These are phyloP conservation scores for Zapornia atra DNA, from an alignment of 2,113 vertebrate genomes.

Conservation along the genomic window DNA sequence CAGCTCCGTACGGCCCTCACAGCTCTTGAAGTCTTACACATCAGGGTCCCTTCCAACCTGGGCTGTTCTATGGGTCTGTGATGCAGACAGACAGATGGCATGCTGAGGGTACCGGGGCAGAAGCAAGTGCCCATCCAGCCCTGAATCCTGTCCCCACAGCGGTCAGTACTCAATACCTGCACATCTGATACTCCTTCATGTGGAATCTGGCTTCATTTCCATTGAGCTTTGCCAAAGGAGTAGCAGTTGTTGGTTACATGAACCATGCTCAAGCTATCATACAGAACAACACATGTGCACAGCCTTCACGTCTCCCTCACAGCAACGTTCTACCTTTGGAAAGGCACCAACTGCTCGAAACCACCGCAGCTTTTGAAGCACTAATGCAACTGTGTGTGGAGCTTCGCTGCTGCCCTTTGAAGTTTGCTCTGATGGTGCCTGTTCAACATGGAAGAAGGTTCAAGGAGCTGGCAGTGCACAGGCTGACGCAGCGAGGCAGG, in stretches of 20 bases:
- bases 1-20: background rate
- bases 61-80: background rate
- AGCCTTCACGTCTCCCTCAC: background rate
- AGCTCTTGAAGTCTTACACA: background rate
- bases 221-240: background rate
- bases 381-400: background rate
- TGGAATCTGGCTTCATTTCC: background rate
- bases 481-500: background rate
- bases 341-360: background rate
- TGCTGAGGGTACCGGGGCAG: accelerated
- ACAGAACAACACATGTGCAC: background rate
- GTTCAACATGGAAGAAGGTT: background rate
- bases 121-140: background rate
- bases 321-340: background rate
- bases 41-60: too few relatives aligned
- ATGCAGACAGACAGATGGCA: background rate
- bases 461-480: background rate
- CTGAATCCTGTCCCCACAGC: background rate
- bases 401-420: background rate
- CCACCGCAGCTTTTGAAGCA: background rate
- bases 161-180: background rate
- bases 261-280: accelerated
- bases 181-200: background rate
- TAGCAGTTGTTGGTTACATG: background rate
- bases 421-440: background rate